Percentiles rank a stretch among this genome's conserved stretches.
These are phyloP conservation scores for Astropecten irregularis DNA, from an alignment of 53 echinoderm and acorn worm species.

Conservation along the genomic window DNA sequence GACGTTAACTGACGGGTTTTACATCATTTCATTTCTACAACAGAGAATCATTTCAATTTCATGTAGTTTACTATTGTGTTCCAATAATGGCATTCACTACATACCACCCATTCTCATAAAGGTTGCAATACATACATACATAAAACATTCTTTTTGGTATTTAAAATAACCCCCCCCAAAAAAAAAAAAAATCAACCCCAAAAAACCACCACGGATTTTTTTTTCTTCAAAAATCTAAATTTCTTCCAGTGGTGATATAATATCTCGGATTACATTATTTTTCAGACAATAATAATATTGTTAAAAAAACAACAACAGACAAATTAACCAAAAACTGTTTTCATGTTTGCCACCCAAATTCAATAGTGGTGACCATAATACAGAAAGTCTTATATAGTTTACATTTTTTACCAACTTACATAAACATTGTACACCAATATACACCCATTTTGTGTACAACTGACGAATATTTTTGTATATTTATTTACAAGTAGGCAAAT, in stretches of 20 bases:
- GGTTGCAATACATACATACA: constrained; percentile 52
- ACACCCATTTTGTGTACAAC: constrained; percentile 50
- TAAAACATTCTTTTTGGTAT: constrained; percentile 18
- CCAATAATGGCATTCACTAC: constrained; percentile 11
- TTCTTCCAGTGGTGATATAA: constrained; percentile 32
- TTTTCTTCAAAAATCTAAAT: constrained; percentile 50
- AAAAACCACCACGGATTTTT: constrained; percentile 28
- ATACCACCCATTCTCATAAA: constrained; percentile 1
- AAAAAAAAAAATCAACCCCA: not conserved
- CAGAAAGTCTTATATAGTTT: constrained; percentile 3
- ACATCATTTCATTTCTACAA: constrained; percentile 39
- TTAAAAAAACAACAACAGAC: constrained; percentile 26
- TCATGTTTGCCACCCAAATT: not conserved
- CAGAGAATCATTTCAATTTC: constrained; percentile 12
- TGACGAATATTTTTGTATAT: constrained; percentile 44
- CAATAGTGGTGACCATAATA: constrained; percentile 1
- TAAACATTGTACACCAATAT: constrained; percentile 36
- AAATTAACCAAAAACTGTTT: not conserved
- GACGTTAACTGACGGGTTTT: no score
- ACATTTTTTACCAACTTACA: constrained; percentile 47
- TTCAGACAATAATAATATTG: constrained; percentile 38
- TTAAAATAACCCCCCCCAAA: not conserved
- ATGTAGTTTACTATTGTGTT: not conserved
- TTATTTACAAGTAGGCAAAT: constrained; percentile 44
- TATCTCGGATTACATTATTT: constrained; percentile 25